phyloP scores from a whole-genome alignment of 2,888 invertebrate species.

The Leptinotarsa tumamoca region DNA sequence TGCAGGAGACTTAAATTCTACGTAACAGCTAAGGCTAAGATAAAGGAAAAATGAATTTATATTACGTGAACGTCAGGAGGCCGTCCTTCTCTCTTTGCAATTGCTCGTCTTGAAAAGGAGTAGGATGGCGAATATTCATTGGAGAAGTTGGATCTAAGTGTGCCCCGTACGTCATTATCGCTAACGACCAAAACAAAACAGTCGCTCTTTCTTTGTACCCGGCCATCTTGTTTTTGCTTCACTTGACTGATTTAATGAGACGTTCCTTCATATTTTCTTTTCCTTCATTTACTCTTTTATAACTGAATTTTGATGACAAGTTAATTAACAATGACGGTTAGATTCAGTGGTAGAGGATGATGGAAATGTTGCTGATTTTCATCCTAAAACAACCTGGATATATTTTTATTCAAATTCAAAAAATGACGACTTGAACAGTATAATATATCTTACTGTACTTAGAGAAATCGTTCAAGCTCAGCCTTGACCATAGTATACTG shows the following conservation, averaged over 20 bases:
- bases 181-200: conserved; percentile 64
- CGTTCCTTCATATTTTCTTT: conserved; percentile 47
- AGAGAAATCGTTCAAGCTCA: no score
- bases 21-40: conserved; percentile 56
- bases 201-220: conserved; percentile 62
- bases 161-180: conserved; percentile 63
- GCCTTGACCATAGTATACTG: no score
- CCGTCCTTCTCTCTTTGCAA: conserved; percentile 29
- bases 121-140: conserved; percentile 41
- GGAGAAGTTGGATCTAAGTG: conserved; percentile 53
- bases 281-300: conserved; percentile 29
- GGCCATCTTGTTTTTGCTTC: conserved; percentile 66
- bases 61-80: conserved; percentile 45
- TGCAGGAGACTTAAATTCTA: conserved; percentile 61
- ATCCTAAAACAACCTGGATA: no score
- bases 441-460: no score
- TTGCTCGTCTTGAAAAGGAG: conserved; percentile 17
- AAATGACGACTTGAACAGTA: no score
- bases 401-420: no score
- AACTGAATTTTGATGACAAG: neutral
- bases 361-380: no score
- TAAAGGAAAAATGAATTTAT: conserved; percentile 58
- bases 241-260: conserved; percentile 64
- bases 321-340: neutral
- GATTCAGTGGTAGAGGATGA: neutral